Percentiles rank a stretch among this genome's conserved stretches.
Evolutionary conservation across 2,888 invertebrate species (phyloP).

Genomic region (Cantharis lateralis): DNA sequence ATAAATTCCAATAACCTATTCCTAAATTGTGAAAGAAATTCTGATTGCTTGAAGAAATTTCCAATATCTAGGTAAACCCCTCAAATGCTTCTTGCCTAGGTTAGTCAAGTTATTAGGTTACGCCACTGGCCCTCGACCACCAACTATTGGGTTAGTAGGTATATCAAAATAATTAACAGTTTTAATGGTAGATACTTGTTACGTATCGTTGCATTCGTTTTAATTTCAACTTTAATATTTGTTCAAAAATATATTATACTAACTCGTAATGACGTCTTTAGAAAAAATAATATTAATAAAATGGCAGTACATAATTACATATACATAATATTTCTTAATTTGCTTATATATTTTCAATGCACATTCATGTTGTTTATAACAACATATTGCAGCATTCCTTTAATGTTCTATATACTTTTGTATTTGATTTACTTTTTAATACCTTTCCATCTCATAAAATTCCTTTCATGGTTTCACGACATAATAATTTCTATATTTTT

Average conservation of each 20-base stretch:
- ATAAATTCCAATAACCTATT: too few relatives aligned
- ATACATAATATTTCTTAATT: neutral
- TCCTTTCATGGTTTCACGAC: neutral
- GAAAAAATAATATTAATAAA: neutral
- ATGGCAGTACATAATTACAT: neutral
- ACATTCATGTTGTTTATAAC: neutral
- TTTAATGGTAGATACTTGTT: neutral
- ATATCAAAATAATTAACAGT: neutral
- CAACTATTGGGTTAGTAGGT: too few relatives aligned
- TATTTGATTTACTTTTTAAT: neutral
- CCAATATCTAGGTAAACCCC: too few relatives aligned
- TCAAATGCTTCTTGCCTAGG: too few relatives aligned
- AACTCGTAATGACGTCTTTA: neutral
- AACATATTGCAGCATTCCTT: neutral
- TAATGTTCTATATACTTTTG: neutral
- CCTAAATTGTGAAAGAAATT: too few relatives aligned
- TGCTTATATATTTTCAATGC: neutral
- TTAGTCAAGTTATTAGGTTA: too few relatives aligned
- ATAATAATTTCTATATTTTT: neutral
- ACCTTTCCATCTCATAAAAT: neutral
- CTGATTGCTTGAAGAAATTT: too few relatives aligned
- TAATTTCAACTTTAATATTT: neutral
- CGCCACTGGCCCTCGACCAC: too few relatives aligned
- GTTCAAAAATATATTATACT: neutral
- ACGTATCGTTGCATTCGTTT: neutral